Evolutionary conservation across 2,113 vertebrate genomes (phyloP), one percentile per base, ranked within the genome.

Genomic region (Pterophyllum scalare): DNA sequence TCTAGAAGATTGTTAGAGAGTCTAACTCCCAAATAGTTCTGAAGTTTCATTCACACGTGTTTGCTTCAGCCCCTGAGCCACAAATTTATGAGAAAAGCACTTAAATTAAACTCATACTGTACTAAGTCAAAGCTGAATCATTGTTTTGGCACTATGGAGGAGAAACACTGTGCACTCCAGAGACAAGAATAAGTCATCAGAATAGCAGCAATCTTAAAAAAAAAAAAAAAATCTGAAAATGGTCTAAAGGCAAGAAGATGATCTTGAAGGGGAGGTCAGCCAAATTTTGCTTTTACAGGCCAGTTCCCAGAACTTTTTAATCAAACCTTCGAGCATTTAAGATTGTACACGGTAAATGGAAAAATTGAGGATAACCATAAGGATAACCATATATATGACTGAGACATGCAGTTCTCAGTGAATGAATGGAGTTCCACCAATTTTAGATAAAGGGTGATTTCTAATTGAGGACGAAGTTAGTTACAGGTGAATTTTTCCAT

Each of bases 361-460:
- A 52, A 67, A 52, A 70, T 2, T 54, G 2, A 52, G 24, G 1
- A 52, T 7, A 31, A 31, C 52, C 31, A 72, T 5, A 54, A 72
- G 2, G 0, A n/a, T n/a, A n/a, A n/a, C n/a, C n/a, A n/a, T 70
- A 20, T 70, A 52, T 26, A 52, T 67, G 0, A 26, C 64, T 46
- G 2, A 46, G 9, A 10, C 49, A 49, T 13, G 22, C 40, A 28
- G 40, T 70, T 70, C 43, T 70, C 43, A 70, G 43, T 49, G 15
- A 70, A 49, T 70, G 64, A 70, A 20, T 49, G 64, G 28, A 54
- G 7, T 9, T 2, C 4, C 28, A 20, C 19, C 43, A 70, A 26
- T 26, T 20, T 28, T 7, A 70, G 24, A 12, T 0, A 0, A 15
- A 70, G 43, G 3, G 19, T 67, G 5, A 67, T 26, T 11, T 46